phyloP scores from a whole-genome alignment of 1,140 invertebrate genomes.

The Radopholus similis region DNA sequence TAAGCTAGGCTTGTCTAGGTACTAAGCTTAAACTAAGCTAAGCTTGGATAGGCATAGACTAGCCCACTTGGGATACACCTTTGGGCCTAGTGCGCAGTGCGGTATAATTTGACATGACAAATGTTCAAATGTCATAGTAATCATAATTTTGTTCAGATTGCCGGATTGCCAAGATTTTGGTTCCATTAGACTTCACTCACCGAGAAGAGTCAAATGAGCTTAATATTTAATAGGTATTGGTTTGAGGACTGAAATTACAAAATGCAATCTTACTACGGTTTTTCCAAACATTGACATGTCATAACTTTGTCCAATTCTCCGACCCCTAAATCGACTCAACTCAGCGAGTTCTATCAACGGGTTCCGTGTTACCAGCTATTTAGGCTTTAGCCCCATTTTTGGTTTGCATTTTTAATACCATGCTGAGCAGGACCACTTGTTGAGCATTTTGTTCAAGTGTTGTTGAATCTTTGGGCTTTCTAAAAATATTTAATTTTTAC shows the following conservation, averaged over 20 bases:
- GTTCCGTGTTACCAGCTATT: background rate
- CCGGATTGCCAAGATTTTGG: too few species aligned
- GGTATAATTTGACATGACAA: too few species aligned
- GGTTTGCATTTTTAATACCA: background rate
- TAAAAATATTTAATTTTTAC: background rate
- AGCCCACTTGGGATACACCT: too few species aligned
- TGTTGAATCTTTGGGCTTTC: background rate
- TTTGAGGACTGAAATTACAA: background rate
- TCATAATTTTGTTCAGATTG: too few species aligned
- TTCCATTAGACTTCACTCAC: too few species aligned
- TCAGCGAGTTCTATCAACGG: background rate
- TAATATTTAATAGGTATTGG: too few species aligned
- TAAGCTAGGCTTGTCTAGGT: too few species aligned
- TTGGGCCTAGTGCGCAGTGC: too few species aligned
- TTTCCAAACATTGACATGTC: background rate
- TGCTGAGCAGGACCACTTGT: conserved; percentile 18
- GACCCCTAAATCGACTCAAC: background rate
- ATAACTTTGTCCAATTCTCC: background rate
- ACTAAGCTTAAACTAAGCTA: too few species aligned
- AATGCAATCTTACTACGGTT: background rate
- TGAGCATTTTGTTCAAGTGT: conserved; percentile 11
- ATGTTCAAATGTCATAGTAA: too few species aligned
- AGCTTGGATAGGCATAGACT: too few species aligned
- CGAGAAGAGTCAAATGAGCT: too few species aligned
- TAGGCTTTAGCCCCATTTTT: background rate